phyloP scores from a whole-genome alignment of 2,113 vertebrate species.

The Glaucomys volans region DNA sequence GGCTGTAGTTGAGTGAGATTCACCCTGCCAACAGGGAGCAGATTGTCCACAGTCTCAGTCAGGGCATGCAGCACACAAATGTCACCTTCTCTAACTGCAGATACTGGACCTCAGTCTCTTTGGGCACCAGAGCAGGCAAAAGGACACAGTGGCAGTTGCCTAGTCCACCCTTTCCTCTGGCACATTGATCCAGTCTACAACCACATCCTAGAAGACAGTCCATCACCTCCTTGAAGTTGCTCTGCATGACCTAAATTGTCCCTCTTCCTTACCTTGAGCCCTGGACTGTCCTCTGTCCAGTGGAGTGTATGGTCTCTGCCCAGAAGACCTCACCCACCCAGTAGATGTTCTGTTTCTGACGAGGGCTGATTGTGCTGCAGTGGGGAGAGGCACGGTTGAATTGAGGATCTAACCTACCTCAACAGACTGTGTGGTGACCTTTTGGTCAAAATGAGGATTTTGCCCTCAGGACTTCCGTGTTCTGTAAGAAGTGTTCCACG shows the following conservation, averaged over 20 bases:
- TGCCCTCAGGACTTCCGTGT: background rate
- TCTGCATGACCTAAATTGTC: background rate
- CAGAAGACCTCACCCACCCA: background rate
- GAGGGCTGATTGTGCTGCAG: background rate
- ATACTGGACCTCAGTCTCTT: background rate
- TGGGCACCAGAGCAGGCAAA: background rate
- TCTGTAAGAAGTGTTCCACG: constrained; percentile 41
- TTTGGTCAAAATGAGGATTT: background rate
- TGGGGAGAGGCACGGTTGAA: background rate
- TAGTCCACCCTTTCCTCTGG: background rate
- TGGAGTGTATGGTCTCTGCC: background rate
- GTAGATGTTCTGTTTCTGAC: background rate
- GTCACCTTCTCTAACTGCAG: constrained; percentile 93
- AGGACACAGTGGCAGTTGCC: background rate
- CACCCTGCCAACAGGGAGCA: constrained; percentile 91
- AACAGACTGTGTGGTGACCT: background rate
- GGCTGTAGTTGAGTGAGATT: constrained; percentile 92
- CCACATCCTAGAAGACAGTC: background rate
- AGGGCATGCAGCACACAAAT: constrained; percentile 93
- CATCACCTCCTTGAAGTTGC: background rate
- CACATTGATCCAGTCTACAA: background rate
- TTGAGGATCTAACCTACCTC: background rate
- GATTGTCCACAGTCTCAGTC: constrained; percentile 92
- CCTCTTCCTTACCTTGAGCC: background rate
- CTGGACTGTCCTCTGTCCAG: background rate